Conservation (phyloP, 2,113 vertebrate species). For the Caloenas nicobarica region DNA sequence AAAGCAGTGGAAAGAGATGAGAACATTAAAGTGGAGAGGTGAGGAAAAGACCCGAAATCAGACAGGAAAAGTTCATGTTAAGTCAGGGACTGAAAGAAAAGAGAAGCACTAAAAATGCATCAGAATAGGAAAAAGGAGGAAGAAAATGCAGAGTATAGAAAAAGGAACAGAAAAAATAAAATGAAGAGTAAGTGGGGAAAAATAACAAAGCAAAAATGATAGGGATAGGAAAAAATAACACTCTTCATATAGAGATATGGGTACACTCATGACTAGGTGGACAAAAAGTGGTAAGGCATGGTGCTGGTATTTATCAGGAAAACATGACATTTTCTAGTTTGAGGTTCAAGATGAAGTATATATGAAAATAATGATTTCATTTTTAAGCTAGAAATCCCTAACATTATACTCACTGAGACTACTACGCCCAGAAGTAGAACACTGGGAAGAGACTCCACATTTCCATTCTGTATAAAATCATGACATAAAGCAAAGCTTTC, state of each 20-base stretch:
- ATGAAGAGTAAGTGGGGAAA: not conserved
- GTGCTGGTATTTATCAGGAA: not conserved
- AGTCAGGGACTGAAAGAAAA: not conserved
- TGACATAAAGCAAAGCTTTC: not conserved
- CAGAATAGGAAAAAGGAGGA: not conserved
- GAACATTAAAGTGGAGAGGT: not conserved
- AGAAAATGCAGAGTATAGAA: not conserved
- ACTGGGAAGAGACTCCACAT: not conserved
- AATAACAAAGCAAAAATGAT: not conserved
- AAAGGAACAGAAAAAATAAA: not conserved
- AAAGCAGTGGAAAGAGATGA: not conserved
- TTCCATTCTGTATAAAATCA: not conserved
- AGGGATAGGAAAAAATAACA: not conserved
- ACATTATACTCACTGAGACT: not conserved
- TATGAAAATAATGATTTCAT: not conserved
- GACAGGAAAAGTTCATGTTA: not conserved
- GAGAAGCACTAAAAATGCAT: not conserved
- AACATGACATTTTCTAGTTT: not conserved
- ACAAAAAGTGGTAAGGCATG: not conserved
- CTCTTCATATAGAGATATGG: rapidly evolving
- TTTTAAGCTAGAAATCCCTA: not conserved
- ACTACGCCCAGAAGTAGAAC: not conserved
- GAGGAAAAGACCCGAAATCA: not conserved
- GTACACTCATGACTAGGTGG: not conserved
- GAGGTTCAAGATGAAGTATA: not conserved